phyloP scores from a whole-genome alignment of 2,113 vertebrate species.

The Nibea albiflora region DNA sequence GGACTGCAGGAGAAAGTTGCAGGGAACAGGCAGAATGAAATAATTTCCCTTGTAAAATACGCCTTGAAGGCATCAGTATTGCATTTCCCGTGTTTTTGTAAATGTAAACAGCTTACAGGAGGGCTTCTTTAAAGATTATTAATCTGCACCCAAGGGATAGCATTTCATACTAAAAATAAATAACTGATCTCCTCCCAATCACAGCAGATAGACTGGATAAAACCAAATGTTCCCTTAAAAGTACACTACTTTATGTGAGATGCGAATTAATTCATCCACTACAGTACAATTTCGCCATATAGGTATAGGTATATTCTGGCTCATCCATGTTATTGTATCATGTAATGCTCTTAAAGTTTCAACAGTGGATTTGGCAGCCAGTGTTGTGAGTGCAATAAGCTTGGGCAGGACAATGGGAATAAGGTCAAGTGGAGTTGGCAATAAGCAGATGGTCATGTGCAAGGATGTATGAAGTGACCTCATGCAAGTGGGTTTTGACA shows the following conservation, averaged over 20 bases:
- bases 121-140: conserved; percentile 18
- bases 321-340: background rate
- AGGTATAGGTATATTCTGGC: background rate
- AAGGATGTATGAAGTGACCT: conserved; percentile 59
- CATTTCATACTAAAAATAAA: conserved; percentile 42
- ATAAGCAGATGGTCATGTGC: conserved; percentile 63
- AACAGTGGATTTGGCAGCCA: conserved; percentile 20
- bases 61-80: conserved; percentile 55
- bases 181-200: conserved; percentile 23
- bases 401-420: conserved; percentile 26
- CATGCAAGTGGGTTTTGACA: conserved; percentile 58
- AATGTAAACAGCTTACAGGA: conserved; percentile 54
- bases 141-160: conserved; percentile 12
- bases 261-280: conserved; percentile 1
- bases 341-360: conserved; percentile 15
- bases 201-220: conserved; percentile 28
- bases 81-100: conserved; percentile 60
- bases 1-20: conserved; percentile 62
- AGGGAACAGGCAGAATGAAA: conserved; percentile 14
- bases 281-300: conserved; percentile 5
- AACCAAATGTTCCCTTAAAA: conserved; percentile 21
- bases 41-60: conserved; percentile 31
- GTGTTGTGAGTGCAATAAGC: conserved; percentile 56
- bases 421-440: conserved; percentile 61
- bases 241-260: conserved; percentile 31